Evolutionary conservation across 2,113 vertebrate genomes (phyloP).

Genomic region (Chrysemys picta): DNA sequence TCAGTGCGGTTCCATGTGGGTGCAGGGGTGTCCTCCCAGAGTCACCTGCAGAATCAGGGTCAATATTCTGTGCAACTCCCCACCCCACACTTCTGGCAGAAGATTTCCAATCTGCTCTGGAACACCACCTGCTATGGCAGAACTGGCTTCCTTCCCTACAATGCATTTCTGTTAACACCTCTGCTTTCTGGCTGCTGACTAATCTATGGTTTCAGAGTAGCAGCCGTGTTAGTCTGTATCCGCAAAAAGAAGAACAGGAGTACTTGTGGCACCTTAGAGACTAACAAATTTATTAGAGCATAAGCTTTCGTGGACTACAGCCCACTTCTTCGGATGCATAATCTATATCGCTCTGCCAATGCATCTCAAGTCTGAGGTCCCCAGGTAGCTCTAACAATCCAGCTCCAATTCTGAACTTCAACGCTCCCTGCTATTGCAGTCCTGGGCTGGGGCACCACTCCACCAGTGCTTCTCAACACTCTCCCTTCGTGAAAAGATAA

Average conservation of each 20-base stretch:
- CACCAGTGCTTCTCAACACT: not conserved
- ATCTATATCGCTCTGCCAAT: rapidly evolving
- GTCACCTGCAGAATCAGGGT: rapidly evolving
- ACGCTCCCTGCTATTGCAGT: not conserved
- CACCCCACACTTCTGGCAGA: not conserved
- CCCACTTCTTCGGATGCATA: too few species aligned
- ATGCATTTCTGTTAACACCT: not conserved
- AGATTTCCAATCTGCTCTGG: not conserved
- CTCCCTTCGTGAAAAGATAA: not conserved
- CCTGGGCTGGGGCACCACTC: not conserved
- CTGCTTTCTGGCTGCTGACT: not conserved
- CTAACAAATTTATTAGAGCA: too few species aligned
- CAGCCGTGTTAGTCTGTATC: too few species aligned
- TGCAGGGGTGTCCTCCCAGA: not conserved
- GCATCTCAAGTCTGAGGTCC: not conserved
- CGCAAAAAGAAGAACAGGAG: too few species aligned
- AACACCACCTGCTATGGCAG: not conserved
- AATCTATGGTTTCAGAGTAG: too few species aligned
- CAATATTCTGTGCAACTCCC: not conserved
- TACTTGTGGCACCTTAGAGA: too few species aligned
- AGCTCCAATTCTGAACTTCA: not conserved
- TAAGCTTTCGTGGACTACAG: too few species aligned
- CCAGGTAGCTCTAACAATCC: not conserved
- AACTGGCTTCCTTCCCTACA: not conserved
- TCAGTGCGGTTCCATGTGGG: not conserved